Evolutionary conservation across 2,797 vertebrate species (phyloP).

Genomic region (Okamejei kenojei): DNA sequence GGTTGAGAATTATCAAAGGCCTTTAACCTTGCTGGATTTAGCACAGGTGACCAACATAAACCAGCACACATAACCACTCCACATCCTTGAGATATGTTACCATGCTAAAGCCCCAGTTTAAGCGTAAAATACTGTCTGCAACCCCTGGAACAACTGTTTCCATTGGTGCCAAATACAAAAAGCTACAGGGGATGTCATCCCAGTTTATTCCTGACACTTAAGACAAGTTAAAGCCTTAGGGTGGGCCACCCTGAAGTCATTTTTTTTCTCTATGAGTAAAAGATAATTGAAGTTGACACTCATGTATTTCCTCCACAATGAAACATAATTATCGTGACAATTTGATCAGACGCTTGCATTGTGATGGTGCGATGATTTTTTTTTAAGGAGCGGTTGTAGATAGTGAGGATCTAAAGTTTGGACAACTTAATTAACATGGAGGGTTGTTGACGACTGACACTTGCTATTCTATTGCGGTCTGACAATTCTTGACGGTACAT

Average conservation of each 20-base stretch:
- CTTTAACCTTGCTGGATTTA: too few relatives aligned
- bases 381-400: not conserved
- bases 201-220: too few relatives aligned
- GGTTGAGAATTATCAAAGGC: too few relatives aligned
- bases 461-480: not conserved
- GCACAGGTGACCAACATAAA: not conserved
- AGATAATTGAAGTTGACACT: not conserved
- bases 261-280: not conserved
- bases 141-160: not conserved
- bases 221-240: not conserved
- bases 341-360: not conserved
- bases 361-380: not conserved
- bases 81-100: not conserved
- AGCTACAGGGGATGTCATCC: not conserved
- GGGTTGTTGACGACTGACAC: not conserved
- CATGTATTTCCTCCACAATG: not conserved
- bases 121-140: not conserved
- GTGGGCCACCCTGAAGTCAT: not conserved
- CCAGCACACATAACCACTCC: not conserved
- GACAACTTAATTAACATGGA: not conserved
- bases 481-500: not conserved
- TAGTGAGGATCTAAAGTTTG: too few relatives aligned
- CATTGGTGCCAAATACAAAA: too few relatives aligned
- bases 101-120: not conserved
- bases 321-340: not conserved